These are phyloP conservation scores for Botia almorhae DNA, from an alignment of 2,797 vertebrate genomes.

Conservation along the genomic window DNA sequence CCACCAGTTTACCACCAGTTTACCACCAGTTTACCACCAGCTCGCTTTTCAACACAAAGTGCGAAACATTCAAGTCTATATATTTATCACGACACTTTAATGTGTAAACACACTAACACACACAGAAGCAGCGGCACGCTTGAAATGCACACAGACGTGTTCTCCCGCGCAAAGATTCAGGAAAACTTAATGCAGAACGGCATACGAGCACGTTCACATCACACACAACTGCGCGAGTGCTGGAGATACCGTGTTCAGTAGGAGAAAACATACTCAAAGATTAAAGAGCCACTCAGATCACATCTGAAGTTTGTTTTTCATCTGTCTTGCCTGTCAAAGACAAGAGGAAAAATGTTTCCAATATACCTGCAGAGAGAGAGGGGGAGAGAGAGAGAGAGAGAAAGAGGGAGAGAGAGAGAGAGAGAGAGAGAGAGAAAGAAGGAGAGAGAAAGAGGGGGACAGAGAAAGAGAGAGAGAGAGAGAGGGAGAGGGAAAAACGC, in stretches of 20 bases:
- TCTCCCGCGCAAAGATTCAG: constrained; percentile 26
- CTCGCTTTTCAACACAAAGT: constrained; percentile 51
- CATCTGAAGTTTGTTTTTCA: constrained; percentile 77
- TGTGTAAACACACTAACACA: constrained; percentile 41
- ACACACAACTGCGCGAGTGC: constrained; percentile 48
- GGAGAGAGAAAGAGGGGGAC: too few species aligned
- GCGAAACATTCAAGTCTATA: constrained; percentile 43
- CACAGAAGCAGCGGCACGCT: constrained; percentile 28
- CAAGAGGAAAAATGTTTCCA: constrained; percentile 57
- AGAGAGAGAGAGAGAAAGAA: neutral
- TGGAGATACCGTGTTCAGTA: constrained; percentile 68
- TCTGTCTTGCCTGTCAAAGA: constrained; percentile 72
- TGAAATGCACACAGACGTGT: constrained; percentile 6
- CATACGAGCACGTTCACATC: constrained; percentile 27
- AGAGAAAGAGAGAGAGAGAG: constrained; percentile 45
- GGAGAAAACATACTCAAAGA: constrained; percentile 76
- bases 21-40: constrained; percentile 60
- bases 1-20: constrained; percentile 60
- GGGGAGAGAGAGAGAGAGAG: constrained; percentile 55
- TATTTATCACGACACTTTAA: constrained; percentile 44
- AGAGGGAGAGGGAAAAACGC: too few species aligned
- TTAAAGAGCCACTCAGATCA: constrained; percentile 79
- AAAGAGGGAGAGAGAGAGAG: constrained; percentile 36
- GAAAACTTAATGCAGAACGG: constrained; percentile 29
- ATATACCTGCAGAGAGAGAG: constrained; percentile 58